These are phyloP conservation scores for Lasioglossum baleicum DNA, from an alignment of 1,140 invertebrate species.

Conservation along the genomic window DNA sequence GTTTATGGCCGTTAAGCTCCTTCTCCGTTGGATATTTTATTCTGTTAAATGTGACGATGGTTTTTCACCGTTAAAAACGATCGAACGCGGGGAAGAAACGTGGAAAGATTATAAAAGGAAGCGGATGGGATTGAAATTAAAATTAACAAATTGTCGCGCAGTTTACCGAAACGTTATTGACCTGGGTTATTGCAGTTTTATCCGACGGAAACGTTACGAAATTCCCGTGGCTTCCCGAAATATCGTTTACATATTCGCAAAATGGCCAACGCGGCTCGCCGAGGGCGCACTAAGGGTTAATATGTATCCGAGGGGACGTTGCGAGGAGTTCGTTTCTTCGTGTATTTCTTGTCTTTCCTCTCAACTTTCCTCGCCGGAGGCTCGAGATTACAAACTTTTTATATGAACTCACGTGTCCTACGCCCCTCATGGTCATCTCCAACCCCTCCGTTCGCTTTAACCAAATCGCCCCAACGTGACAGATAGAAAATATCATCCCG, in stretches of 20 bases:
- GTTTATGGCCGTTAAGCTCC: neutral
- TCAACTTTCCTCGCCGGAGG: conserved; percentile 36
- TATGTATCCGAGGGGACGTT: conserved; percentile 55
- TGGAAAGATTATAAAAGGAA: neutral
- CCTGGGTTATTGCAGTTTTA: neutral
- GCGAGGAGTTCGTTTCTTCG: conserved; percentile 42
- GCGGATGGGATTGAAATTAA: neutral
- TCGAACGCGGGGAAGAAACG: neutral
- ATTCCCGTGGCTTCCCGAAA: conserved; percentile 24
- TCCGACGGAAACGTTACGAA: neutral
- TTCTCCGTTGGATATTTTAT: neutral
- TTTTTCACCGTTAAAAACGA: neutral
- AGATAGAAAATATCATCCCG: conserved; percentile 23
- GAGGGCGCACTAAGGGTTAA: conserved; percentile 51
- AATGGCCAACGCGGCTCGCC: conserved; percentile 13
- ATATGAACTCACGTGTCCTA: conserved; percentile 52
- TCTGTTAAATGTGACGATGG: neutral
- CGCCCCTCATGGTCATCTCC: conserved; percentile 26
- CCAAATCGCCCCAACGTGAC: conserved; percentile 42
- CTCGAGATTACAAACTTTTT: conserved; percentile 65
- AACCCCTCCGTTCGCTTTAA: conserved; percentile 18
- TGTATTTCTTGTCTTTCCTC: conserved; percentile 25
- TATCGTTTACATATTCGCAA: conserved; percentile 42
- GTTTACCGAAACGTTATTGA: neutral
- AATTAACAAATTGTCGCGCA: neutral